phyloP scores from a whole-genome alignment of 53 echinoderm and acorn worm genomes.

The Apostichopus leukothele region DNA sequence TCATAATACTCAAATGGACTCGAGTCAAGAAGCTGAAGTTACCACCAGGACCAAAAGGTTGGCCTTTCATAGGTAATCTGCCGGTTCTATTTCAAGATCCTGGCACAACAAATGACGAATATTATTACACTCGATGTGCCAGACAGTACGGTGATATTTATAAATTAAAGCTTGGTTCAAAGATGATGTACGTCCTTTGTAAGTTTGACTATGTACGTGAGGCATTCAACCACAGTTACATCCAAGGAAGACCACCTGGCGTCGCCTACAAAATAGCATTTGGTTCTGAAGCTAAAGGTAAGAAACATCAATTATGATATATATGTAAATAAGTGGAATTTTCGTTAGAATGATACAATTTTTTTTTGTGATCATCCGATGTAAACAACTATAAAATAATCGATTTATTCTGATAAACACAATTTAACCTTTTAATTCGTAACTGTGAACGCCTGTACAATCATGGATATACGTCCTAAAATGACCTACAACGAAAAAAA shows the following conservation, averaged over 20 bases:
- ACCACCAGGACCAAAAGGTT: conserved; percentile 19
- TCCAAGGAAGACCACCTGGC: conserved; percentile 25
- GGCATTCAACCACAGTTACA: background rate
- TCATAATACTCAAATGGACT: background rate
- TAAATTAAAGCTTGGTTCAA: conserved; percentile 13
- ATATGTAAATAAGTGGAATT: too few species aligned
- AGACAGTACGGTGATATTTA: conserved; percentile 23
- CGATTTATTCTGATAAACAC: too few species aligned
- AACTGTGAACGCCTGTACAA: too few species aligned
- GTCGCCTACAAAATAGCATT: conserved; percentile 6
- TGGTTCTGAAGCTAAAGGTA: conserved; percentile 31
- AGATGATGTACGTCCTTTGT: conserved; percentile 15
- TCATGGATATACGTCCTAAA: too few species aligned
- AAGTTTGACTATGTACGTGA: conserved; percentile 20
- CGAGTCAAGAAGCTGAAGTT: background rate
- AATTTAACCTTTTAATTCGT: too few species aligned
- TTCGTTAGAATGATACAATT: too few species aligned
- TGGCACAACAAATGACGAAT: background rate
- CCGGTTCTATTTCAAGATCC: background rate
- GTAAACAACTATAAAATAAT: too few species aligned
- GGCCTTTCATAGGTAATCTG: background rate
- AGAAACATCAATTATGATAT: background rate
- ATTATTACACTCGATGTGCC: conserved; percentile 17
- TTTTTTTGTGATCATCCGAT: too few species aligned
- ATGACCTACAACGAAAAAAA: too few species aligned